Conservation (phyloP, 2,888 invertebrate genomes). For the Lasiommata megera region DNA sequence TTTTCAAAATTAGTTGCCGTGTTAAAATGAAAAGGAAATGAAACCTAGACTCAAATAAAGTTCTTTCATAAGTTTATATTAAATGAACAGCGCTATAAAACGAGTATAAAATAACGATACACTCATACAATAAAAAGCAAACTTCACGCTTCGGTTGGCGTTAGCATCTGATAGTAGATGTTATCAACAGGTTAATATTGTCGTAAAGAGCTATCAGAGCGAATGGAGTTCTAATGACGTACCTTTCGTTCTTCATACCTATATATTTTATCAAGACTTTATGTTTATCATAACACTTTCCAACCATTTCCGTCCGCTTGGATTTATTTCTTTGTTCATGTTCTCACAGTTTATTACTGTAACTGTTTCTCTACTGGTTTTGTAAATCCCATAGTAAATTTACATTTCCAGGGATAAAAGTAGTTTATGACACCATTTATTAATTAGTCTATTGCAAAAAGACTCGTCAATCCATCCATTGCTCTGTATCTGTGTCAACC, state of each 20-base stretch:
- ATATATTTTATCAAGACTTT: neutral
- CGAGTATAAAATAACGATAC: slow-evolving; percentile 17
- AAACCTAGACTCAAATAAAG: neutral
- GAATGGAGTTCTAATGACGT: slow-evolving; percentile 17
- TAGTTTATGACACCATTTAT: too few species aligned
- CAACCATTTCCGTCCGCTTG: neutral
- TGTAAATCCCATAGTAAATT: too few species aligned
- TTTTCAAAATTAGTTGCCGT: neutral
- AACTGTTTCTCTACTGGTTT: too few species aligned
- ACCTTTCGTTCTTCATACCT: neutral
- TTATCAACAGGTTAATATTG: slow-evolving; percentile 41
- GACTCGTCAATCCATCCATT: too few species aligned
- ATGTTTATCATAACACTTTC: neutral
- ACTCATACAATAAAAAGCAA: slow-evolving; percentile 34
- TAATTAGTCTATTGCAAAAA: too few species aligned
- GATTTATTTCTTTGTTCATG: too few species aligned
- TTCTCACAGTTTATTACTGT: too few species aligned
- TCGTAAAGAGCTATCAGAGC: slow-evolving; percentile 15
- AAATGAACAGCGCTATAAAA: slow-evolving; percentile 4
- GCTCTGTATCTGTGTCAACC: too few species aligned
- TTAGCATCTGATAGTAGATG: slow-evolving; percentile 44
- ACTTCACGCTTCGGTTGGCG: slow-evolving; percentile 43
- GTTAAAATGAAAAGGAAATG: neutral
- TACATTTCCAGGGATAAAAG: too few species aligned
- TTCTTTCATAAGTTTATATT: slow-evolving; percentile 6